Conservation (phyloP, 2,113 vertebrate species). For the Mohoua ochrocephala region DNA sequence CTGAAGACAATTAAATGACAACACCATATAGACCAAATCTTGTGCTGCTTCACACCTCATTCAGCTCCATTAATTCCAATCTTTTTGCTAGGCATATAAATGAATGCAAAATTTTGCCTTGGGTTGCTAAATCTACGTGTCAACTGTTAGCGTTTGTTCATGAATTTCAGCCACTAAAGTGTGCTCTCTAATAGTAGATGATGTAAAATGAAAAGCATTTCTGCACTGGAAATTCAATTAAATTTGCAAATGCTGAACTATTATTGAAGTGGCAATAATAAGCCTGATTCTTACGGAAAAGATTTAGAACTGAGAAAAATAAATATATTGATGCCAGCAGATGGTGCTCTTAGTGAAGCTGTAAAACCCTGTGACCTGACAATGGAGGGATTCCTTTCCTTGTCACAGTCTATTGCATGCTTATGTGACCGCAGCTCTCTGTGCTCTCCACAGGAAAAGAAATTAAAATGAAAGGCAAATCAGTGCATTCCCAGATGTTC, state of each 20-base stretch:
- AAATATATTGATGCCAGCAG: conserved; percentile 3
- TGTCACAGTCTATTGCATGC: background rate
- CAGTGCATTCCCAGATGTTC: conserved; percentile 18
- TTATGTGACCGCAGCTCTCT: background rate
- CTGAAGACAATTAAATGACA: conserved; percentile 10
- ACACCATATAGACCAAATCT: background rate
- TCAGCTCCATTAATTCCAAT: background rate
- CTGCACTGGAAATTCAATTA: background rate
- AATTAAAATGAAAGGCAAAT: background rate
- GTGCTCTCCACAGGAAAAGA: background rate
- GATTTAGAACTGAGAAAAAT: background rate
- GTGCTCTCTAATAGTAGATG: background rate
- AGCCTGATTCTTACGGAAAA: background rate
- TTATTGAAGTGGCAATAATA: background rate
- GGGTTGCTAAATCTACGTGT: background rate
- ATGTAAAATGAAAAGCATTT: background rate
- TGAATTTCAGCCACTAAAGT: background rate
- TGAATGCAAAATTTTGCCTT: background rate
- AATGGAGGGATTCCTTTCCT: background rate
- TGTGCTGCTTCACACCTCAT: conserved; percentile 6
- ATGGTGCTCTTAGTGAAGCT: conserved; percentile 29
- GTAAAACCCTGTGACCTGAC: background rate
- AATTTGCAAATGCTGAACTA: background rate
- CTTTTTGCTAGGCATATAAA: background rate
- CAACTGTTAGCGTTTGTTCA: background rate